Conservation (phyloP, 1,140 invertebrate species). For the Heliothis virescens region DNA sequence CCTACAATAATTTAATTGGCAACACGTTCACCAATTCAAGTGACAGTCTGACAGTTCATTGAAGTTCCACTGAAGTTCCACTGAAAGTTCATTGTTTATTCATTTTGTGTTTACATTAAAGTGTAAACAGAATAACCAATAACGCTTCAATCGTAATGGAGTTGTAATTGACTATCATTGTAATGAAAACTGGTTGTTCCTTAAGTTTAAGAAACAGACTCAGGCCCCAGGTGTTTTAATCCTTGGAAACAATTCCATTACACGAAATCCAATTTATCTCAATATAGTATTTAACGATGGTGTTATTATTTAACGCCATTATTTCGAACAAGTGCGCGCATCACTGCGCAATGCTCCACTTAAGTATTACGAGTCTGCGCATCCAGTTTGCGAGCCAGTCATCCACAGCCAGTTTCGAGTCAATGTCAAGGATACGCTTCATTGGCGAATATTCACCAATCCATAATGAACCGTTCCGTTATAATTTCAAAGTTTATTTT, state of each 20-base stretch:
- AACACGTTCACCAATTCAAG: no score
- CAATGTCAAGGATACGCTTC: slow-evolving; percentile 50
- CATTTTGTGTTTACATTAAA: no score
- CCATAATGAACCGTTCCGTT: slow-evolving; percentile 30
- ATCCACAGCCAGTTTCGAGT: slow-evolving; percentile 43
- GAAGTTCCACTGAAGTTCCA: no score
- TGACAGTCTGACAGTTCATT: no score
- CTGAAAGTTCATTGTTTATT: no score
- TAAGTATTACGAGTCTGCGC: slow-evolving; percentile 29
- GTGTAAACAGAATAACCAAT: no score
- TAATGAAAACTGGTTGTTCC: no score
- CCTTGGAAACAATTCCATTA: slow-evolving; percentile 8
- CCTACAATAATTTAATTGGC: no score
- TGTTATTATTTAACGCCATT: slow-evolving; percentile 38
- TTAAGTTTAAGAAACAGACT: no score
- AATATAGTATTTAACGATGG: slow-evolving; percentile 4
- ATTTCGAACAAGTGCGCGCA: slow-evolving; percentile 30
- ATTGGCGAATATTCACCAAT: slow-evolving; percentile 18
- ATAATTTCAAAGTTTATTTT: slow-evolving; percentile 38
- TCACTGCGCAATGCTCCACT: slow-evolving; percentile 38
- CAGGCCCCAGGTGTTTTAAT: slow-evolving; percentile 13
- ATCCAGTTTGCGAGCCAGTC: slow-evolving; percentile 34
- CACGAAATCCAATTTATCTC: slow-evolving; percentile 24
- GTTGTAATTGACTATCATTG: no score
- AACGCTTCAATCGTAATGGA: no score